These are phyloP conservation scores for Cataglyphis livida DNA, from an alignment of 2,888 invertebrate genomes.

Conservation along the genomic window DNA sequence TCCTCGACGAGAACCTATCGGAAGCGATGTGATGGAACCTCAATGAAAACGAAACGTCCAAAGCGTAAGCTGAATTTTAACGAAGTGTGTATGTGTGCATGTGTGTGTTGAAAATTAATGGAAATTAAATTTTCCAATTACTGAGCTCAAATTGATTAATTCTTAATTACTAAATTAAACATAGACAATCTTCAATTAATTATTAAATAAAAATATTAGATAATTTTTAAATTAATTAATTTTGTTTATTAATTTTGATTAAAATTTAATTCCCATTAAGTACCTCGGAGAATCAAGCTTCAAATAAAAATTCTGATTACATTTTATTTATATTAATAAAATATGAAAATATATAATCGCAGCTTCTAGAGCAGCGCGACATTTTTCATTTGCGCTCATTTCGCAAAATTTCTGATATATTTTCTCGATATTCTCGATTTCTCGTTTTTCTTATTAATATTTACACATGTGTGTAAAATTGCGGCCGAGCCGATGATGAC, in stretches of 20 bases:
- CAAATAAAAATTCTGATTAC: background rate
- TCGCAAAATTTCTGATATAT: constrained; percentile 53
- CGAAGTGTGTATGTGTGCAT: background rate
- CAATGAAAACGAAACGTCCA: background rate
- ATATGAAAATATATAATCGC: background rate
- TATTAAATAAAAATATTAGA: background rate
- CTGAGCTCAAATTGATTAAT: background rate
- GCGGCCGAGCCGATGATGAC: background rate
- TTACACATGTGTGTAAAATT: background rate
- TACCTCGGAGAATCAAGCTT: too few species aligned
- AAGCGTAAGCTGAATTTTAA: constrained; percentile 26
- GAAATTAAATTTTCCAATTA: background rate
- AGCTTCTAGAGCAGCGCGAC: background rate
- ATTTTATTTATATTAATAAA: background rate
- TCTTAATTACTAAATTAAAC: background rate
- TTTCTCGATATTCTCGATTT: constrained; percentile 30
- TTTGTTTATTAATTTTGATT: background rate
- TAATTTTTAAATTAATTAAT: background rate
- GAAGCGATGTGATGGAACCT: constrained; percentile 1
- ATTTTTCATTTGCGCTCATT: constrained; percentile 8
- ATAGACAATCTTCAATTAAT: background rate
- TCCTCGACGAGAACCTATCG: constrained; percentile 8
- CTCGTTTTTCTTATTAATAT: constrained; percentile 39
- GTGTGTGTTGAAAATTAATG: constrained; percentile 10
- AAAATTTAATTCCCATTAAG: background rate